Conservation (phyloP, 2,113 vertebrate genomes). For the Leptosomus discolor region DNA sequence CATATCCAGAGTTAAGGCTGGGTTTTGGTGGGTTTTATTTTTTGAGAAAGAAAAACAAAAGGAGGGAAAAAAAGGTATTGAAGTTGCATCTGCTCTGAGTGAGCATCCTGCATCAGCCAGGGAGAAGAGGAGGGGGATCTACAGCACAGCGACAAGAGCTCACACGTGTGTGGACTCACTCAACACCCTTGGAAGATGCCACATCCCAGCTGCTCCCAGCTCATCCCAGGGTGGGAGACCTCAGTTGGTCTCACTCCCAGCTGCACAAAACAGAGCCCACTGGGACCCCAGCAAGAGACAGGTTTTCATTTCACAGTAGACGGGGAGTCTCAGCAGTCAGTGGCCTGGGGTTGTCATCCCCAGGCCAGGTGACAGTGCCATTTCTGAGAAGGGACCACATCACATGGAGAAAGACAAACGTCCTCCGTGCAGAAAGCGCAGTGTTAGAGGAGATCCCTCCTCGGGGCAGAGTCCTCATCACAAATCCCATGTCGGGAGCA, state of each 20-base stretch:
- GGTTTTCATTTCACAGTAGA: neutral
- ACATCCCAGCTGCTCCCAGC: neutral
- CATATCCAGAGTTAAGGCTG: neutral
- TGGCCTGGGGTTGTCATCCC: neutral
- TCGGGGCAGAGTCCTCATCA: neutral
- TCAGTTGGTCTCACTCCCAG: neutral
- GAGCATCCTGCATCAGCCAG: neutral
- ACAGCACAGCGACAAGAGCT: neutral
- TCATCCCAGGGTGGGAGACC: neutral
- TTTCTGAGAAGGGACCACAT: neutral
- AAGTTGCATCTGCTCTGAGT: neutral
- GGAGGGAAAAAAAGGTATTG: rapidly evolving
- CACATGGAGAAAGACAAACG: neutral
- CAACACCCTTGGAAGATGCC: neutral
- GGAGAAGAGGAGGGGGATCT: neutral
- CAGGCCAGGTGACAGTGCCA: rapidly evolving
- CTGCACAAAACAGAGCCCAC: neutral
- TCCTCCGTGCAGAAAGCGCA: rapidly evolving
- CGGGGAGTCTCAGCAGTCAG: neutral
- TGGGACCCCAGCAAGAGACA: neutral
- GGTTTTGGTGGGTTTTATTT: neutral
- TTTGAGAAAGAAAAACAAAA: neutral
- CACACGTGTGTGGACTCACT: rapidly evolving
- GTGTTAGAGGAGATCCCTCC: neutral
- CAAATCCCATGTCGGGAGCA: rapidly evolving